A percentile compares a stretch with the other conserved stretches of the same genome.
Evolutionary conservation across 1,140 invertebrate genomes (phyloP).

Genomic region (Trachymyrmex septentrionalis): DNA sequence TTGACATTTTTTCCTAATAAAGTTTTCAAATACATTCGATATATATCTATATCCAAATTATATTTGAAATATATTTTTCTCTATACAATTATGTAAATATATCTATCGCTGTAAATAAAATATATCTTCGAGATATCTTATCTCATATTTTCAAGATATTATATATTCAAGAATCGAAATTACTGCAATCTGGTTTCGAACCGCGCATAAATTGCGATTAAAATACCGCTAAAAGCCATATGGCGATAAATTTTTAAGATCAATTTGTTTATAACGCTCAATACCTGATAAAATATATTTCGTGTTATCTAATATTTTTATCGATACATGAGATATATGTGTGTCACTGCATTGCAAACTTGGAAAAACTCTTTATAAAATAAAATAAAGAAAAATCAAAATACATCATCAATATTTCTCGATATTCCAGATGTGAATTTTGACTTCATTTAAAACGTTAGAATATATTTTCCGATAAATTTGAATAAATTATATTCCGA

Average conservation of each 20-base stretch:
- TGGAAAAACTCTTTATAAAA: neutral
- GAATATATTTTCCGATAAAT: conserved; percentile 12
- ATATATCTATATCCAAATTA: neutral
- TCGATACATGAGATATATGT: neutral
- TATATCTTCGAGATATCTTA: conserved; percentile 25
- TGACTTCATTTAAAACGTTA: conserved; percentile 25
- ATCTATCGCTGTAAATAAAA: conserved; percentile 33
- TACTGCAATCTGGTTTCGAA: conserved; percentile 11
- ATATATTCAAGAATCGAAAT: conserved; percentile 5
- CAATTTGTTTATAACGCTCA: neutral
- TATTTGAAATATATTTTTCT: conserved; percentile 41
- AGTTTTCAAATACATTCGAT: conserved; percentile 28
- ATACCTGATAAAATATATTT: neutral
- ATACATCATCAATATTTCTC: neutral
- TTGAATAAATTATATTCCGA: conserved; percentile 11
- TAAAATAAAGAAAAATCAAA: conserved; percentile 10
- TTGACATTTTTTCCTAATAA: neutral
- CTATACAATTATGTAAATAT: conserved; percentile 42
- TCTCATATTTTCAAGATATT: neutral
- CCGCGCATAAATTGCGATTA: conserved; percentile 13
- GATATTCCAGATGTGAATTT: conserved; percentile 14
- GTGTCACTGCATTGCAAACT: conserved; percentile 16
- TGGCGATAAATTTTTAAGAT: neutral
- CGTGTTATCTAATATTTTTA: neutral
- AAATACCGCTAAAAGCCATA: neutral